These are phyloP conservation scores for Drosophila repletoides DNA, from an alignment of 1,140 invertebrate genomes.

Conservation along the genomic window DNA sequence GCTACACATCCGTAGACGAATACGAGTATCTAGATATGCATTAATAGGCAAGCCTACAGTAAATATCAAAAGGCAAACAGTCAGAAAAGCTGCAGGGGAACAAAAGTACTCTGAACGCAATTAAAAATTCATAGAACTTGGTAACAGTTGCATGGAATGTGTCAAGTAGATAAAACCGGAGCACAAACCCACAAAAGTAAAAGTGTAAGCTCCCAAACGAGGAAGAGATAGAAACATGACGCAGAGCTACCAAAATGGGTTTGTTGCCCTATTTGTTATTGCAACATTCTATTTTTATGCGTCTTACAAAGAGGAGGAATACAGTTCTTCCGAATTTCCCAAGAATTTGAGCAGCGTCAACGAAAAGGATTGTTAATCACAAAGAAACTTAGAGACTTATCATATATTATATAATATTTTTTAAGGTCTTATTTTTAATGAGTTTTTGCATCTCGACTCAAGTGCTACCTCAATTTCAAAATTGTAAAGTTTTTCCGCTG, in stretches of 20 bases:
- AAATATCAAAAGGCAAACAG: conserved; percentile 55
- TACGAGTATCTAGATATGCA: conserved; percentile 10
- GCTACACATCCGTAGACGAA: too few relatives aligned
- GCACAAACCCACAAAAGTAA: conserved; percentile 23
- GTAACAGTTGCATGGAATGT: conserved; percentile 20
- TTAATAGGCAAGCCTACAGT: conserved; percentile 11
- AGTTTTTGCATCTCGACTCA: conserved; percentile 9
- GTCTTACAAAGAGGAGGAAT: not conserved
- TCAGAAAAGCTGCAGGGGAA: conserved; percentile 33
- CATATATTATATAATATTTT: too few relatives aligned
- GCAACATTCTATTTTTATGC: conserved; percentile 13
- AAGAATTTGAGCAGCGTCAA: too few relatives aligned
- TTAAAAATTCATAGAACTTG: conserved; percentile 53
- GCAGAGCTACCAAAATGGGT: conserved; percentile 16
- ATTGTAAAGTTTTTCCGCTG: conserved; percentile 6
- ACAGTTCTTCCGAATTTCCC: too few relatives aligned
- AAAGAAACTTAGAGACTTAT: too few relatives aligned
- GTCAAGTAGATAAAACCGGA: conserved; percentile 49
- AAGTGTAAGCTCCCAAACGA: not conserved
- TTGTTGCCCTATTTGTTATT: conserved; percentile 11
- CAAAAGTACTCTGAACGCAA: conserved; percentile 43
- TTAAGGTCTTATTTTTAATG: not conserved
- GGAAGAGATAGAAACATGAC: conserved; percentile 1
- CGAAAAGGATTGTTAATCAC: too few relatives aligned
- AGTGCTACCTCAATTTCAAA: conserved; percentile 8